These are phyloP conservation scores for Listrodromus nycthemerus DNA, from an alignment of 2,888 invertebrate genomes.

Conservation along the genomic window DNA sequence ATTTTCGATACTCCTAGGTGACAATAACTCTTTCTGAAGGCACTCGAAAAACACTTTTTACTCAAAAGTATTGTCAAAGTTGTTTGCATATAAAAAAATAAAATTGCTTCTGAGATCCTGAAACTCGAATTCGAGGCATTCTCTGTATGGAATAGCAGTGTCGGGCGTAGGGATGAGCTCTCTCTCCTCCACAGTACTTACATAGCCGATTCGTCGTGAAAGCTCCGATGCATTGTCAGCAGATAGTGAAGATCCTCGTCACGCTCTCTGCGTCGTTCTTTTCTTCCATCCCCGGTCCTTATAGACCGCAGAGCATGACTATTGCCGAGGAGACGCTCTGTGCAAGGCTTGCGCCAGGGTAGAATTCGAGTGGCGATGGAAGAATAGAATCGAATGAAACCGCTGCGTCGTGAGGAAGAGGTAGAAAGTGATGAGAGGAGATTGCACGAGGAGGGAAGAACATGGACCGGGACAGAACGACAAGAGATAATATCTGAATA, in stretches of 20 bases:
- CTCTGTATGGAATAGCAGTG: neutral
- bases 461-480: conserved; percentile 64
- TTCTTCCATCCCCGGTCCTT: conserved; percentile 37
- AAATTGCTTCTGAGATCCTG: neutral
- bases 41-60: neutral
- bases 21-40: too few relatives aligned
- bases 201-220: conserved; percentile 28
- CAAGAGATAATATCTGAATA: conserved; percentile 81
- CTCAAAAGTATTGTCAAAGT: neutral
- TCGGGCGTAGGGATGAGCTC: conserved; percentile 18
- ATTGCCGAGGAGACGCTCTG: conserved; percentile 25
- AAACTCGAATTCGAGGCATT: conserved; percentile 5
- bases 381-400: conserved; percentile 68
- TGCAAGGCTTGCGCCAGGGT: conserved; percentile 28
- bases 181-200: neutral
- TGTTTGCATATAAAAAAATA: neutral
- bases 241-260: conserved; percentile 69
- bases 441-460: conserved; percentile 34
- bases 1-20: too few relatives aligned
- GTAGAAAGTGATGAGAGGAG: conserved; percentile 43
- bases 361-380: conserved; percentile 66
- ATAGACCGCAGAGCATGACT: conserved; percentile 17
- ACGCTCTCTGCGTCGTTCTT: conserved; percentile 47
- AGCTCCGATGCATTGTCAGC: conserved; percentile 73
- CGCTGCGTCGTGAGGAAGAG: conserved; percentile 39